A percentile compares a stretch with the other conserved stretches of the same genome.
Evolutionary conservation across 37 sponge, comb jelly and placozoan genomes (phyloP).

Genomic region (Chondrosia reniformis): DNA sequence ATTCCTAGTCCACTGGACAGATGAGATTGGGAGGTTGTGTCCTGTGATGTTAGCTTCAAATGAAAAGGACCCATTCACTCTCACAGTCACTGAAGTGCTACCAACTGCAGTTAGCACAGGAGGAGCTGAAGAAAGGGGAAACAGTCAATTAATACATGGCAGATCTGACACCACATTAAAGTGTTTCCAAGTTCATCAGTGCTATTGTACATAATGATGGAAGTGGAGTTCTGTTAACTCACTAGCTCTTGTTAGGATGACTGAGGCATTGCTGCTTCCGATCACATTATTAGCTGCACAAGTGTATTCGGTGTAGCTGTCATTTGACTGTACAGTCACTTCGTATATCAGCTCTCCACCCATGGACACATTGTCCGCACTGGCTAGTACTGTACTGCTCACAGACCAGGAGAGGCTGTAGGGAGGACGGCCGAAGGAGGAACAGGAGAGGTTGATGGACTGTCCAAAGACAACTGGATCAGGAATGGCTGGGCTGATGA

Average conservation of each 20-base stretch:
- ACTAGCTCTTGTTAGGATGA: slow-evolving; percentile 5
- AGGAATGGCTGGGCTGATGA: not conserved
- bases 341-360: not conserved
- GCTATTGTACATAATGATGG: too few relatives aligned
- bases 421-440: slow-evolving; percentile 5
- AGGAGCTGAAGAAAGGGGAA: not conserved
- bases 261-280: not conserved
- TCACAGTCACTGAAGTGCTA: slow-evolving; percentile 5
- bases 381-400: not conserved
- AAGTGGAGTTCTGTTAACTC: not conserved
- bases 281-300: not conserved
- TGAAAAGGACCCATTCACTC: slow-evolving; percentile 3
- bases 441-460: slow-evolving; percentile 4
- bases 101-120: slow-evolving; percentile 19
- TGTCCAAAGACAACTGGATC: slow-evolving; percentile 11
- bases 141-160: not conserved
- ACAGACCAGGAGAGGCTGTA: slow-evolving; percentile 12
- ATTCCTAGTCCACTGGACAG: slow-evolving; percentile 17
- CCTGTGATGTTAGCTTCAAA: slow-evolving; percentile 13
- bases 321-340: not conserved
- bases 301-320: slow-evolving; percentile 17
- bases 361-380: not conserved
- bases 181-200: too few relatives aligned
- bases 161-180: too few relatives aligned
- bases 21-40: slow-evolving; percentile 27